Base-by-base conservation (phyloP, 2,113 vertebrate species). In the Galemys pyrenaicus region DNA sequence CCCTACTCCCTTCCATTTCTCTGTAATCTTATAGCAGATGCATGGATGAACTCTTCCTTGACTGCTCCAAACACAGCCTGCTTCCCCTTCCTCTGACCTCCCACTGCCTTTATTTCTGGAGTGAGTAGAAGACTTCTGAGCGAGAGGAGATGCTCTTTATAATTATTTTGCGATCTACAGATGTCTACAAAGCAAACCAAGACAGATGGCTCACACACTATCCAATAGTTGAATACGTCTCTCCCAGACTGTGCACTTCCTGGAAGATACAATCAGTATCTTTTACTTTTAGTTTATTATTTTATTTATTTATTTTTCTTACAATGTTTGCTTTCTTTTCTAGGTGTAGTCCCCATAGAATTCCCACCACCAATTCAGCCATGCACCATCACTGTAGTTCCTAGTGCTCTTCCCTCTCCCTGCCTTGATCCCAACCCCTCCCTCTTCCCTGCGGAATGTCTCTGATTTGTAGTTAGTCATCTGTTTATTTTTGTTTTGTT, bases 131-230 rank as follows among this genome's bases (percentile, higher is more conserved):
- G 65, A 64, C 49, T 70, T 74, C 26, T 26, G 49, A 58, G 74
- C 19, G 7, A 74, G 79, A 65, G 39, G 37, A 2, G 35, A 9
- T 35, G 58, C 26, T 56, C 24, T 41, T 26, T 46, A 73, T 28
- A 64, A 56, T 28, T 0, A 26, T 17, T 30, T 30, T 60, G 9
- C 46, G 37, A 4, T 17, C 32, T n/a, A 13, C 13, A 68, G 75
- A 41, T 32, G 17, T 4, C 28, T 4, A 37, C 24, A 26, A 39
- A 41, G n/a, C 46, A 44, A 81, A 58, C 46, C 68, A 78, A 37
- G 78, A 60, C 20, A 3, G 0, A 2, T 5, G 9, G 1, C 13
- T 39, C 24, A 0, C 16, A 19, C 37, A 73, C 58, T 28, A 4
- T 54, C 58, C 49, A 15, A 5, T 19, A n/a, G 4, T 3, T 11